Evolutionary conservation across 1,140 invertebrate species (phyloP), one percentile per base, ranked within the genome.

Genomic region (Zaprionus lachaisei): DNA sequence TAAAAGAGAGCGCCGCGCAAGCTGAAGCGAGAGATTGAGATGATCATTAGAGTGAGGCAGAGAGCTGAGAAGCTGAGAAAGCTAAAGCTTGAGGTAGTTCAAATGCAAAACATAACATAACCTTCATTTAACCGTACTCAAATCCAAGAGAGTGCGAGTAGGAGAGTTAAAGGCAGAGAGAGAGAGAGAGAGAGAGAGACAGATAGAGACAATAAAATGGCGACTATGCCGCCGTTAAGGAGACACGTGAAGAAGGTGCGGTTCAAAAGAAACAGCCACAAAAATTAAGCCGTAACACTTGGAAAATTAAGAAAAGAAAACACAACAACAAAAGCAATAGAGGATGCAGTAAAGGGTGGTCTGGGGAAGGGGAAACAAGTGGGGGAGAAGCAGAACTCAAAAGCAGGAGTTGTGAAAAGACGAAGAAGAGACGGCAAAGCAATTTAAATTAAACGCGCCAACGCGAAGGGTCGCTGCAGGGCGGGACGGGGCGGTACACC

Each of bases 391-490:
- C 37, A 64, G 37, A 61, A 57, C 34, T 63, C 66, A 82, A 81
- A 72, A 56, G 37, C 37, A 75, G 70, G 70, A 70, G 28, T 15
- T 38, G 34, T 14, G 38, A 41, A 31, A 61, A 26, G 38, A 54
- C 24, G 24, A 34, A 6, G 24, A n/a, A 54, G 41, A 24, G 15
- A 80, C 54, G 77, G 62, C 77, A 83, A 89, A 82, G 79, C 83
- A 86, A 86, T 86, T 86, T 83, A 86, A 86, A 86, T 86, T 86
- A 85, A 85, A 84, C 75, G 82, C 78, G 66, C 63, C 69, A 71
- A 74, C 76, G 56, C 74, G 71, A 64, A 9, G 63, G 71, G 68
- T 20, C 17, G 37, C 72, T 14, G 28, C 31, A 26, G 7, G 24
- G 28, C 26, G 17, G 5, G 44, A 20, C 34, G 47, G 26, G 38